Conservation (phyloP, 2,888 invertebrate species). For the Salpingus planirostris region DNA sequence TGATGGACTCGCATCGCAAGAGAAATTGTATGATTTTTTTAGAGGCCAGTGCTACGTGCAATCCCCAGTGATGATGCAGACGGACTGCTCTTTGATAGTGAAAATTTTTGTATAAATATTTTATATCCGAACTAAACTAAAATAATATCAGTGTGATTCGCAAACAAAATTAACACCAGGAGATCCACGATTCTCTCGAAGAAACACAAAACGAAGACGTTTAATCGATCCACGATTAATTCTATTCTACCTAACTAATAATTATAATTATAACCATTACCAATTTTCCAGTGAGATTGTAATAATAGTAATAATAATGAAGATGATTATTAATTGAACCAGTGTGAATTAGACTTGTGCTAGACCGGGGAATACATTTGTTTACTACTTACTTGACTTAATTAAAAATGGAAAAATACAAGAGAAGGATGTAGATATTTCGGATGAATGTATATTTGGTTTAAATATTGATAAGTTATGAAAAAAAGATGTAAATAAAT, state of each 20-base stretch:
- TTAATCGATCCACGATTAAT: no score
- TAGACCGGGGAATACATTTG: constrained; percentile 23
- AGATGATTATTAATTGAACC: no score
- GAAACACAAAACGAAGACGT: no score
- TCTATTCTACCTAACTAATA: no score
- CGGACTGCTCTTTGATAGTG: constrained; percentile 22
- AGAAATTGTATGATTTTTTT: no score
- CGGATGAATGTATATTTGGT: constrained; percentile 39
- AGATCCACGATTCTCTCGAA: constrained; percentile 19
- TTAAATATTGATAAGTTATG: constrained; percentile 29
- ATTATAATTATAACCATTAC: no score
- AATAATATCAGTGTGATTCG: constrained; percentile 8
- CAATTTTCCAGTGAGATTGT: no score
- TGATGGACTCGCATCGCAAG: no score
- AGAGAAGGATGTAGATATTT: constrained; percentile 33
- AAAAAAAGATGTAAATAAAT: constrained; percentile 32
- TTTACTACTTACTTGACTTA: no score
- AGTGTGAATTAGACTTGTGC: no score
- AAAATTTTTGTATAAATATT: constrained; percentile 30
- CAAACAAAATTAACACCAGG: constrained; percentile 5
- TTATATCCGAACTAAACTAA: constrained; percentile 14
- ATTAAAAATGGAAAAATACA: no score
- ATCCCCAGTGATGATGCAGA: constrained; percentile 31
- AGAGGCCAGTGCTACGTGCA: constrained; percentile 42
- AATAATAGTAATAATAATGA: no score